Evolutionary conservation across 2,797 vertebrate genomes (phyloP).

Genomic region (Cuniculus paca): DNA sequence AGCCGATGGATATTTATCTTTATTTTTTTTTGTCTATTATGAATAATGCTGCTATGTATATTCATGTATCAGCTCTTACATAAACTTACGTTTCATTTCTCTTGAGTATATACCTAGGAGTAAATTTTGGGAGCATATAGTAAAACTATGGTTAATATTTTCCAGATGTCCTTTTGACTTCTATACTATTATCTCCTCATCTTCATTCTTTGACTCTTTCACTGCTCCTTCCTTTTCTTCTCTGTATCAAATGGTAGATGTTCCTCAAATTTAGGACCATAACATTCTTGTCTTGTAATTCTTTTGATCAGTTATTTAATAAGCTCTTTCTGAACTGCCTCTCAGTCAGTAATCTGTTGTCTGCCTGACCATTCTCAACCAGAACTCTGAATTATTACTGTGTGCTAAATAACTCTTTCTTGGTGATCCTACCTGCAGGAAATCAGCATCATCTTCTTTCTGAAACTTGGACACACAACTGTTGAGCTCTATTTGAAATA

Average conservation of each 20-base stretch:
- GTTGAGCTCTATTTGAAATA: neutral
- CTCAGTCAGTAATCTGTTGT: neutral
- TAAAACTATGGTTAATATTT: constrained; percentile 11
- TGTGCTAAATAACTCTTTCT: neutral
- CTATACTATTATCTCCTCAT: neutral
- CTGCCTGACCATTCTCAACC: neutral
- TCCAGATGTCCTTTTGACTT: constrained; percentile 31
- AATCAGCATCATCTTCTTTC: neutral
- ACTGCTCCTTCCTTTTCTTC: neutral
- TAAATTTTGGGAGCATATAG: neutral
- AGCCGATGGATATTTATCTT: neutral
- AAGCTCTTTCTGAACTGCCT: neutral
- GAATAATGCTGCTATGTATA: neutral
- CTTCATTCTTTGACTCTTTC: neutral
- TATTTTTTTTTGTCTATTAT: neutral
- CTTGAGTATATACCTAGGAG: neutral
- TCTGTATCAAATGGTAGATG: neutral
- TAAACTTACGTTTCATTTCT: constrained; percentile 50
- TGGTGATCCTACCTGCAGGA: neutral
- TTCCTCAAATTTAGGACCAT: neutral
- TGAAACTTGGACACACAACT: neutral
- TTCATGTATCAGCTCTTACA: neutral
- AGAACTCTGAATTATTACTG: neutral
- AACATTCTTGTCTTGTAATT: neutral
- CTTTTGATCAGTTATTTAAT: neutral